Base-by-base conservation (phyloP, 2,797 vertebrate species). In the Choloepus didactylus region DNA sequence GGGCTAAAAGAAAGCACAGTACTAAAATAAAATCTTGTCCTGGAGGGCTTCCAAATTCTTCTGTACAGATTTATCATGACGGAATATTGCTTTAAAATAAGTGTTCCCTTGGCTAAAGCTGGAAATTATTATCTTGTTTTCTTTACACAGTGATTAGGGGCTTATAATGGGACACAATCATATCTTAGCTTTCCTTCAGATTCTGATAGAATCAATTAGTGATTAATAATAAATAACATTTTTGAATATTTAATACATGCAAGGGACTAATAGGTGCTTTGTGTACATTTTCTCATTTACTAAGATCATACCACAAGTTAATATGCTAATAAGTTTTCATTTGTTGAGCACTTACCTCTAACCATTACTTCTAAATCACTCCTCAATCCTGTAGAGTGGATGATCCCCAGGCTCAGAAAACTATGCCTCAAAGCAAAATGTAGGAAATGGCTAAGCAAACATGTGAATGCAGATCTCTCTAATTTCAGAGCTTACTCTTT, bases 211-310 rank as follows among this genome's bases (percentile, higher is more conserved):
- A 93, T 80, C 38, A 80, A 54, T 91, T 35, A 70, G 41, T 38
- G 10, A 56, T 91, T 64, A 64, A 90, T 91, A 91, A 87, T 83
- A 72, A 75, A 91, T 87, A 77, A 59, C 29, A 51, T 23, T n/a
- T 49, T 54, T 91, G 21, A 95, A 95, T 91, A 87, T 87, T 91
- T 93, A 70, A 93, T 95, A 59, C 59, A 38, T 16, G 51, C 69
- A 76, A 87, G 62, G 16, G 82, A 69, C 70, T 41, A 23, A 27
- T 8, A 54, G 44, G 69, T 59, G 12, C 51, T 69, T 69, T n/a
- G 23, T 46, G 66, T 12, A 1, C 38, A 60, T 56, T 69, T 35
- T 35, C 31, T 56, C 76, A 46, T 35, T 54, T 89, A 70, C 87
- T 56, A 79, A 59, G 56, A 46, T 76, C 19, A 49, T 5, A 1